These are phyloP conservation scores for Halcyon leucocephala DNA, from an alignment of 2,797 vertebrate species.

Conservation along the genomic window DNA sequence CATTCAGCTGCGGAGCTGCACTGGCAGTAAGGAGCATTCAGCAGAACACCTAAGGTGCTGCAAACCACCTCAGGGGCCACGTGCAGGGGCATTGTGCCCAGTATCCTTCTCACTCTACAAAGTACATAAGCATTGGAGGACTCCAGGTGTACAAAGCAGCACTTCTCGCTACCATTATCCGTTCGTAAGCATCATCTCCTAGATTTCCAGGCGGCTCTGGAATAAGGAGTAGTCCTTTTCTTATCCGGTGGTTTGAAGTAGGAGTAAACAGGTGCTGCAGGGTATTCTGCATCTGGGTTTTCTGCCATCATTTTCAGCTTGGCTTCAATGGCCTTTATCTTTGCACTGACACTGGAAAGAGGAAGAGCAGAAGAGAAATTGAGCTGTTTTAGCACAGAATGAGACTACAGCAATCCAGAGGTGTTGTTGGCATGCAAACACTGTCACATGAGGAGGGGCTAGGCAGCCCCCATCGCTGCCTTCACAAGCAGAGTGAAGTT, in stretches of 20 bases:
- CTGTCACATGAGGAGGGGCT: background rate
- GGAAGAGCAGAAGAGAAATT: conserved; percentile 26
- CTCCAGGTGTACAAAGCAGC: conserved; percentile 35
- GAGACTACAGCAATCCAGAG: background rate
- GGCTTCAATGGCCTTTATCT: conserved; percentile 97
- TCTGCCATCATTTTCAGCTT: conserved; percentile 99
- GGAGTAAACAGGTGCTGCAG: conserved; percentile 89
- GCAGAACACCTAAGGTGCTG: conserved; percentile 27
- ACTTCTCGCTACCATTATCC: conserved; percentile 37
- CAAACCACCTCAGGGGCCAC: background rate
- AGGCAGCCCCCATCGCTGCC: background rate
- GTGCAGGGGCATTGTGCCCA: background rate
- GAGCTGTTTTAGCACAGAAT: background rate
- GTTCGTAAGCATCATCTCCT: conserved; percentile 77
- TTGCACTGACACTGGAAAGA: conserved; percentile 89
- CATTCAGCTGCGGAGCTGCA: conserved; percentile 61
- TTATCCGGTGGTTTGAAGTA: conserved; percentile 95
- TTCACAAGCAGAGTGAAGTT: background rate
- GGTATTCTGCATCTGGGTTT: conserved; percentile 91
- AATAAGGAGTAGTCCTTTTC: conserved; percentile 94
- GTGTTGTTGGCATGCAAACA: background rate
- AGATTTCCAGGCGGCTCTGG: conserved; percentile 83
- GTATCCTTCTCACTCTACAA: conserved; percentile 51
- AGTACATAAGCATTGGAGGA: conserved; percentile 63
- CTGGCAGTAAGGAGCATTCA: conserved; percentile 36